Base-by-base conservation (phyloP, 2,797 vertebrate genomes). In the Labroides dimidiatus region DNA sequence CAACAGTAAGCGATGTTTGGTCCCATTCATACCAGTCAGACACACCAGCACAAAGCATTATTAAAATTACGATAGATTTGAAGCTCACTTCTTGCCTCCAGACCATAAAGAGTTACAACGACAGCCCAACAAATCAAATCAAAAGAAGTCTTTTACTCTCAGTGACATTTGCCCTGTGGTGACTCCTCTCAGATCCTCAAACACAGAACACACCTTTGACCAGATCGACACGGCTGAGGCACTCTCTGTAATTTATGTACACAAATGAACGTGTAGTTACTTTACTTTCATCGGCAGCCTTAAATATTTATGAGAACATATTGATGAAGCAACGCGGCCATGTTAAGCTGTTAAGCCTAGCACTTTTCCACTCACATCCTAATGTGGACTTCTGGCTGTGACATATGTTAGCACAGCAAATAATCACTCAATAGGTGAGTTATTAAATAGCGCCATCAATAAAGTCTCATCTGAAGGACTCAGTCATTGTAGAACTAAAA, bases 271-370 rank as follows among this genome's bases (percentile, higher is more conserved):
- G 11, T 59, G 53, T 49, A 58, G 45, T 67, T 64, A 67, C 43
- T 74, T 78, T 45, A 50, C 47, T 71, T 76, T 61, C 4, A 79
- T 16, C 37, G 24, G 17, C 33, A n/a, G 3, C 17, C 17, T 80
- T 62, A 72, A 81, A 72, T 75, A 88, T 82, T 71, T 36, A 87
- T 55, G n/a, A 53, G 50, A 33, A 58, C 0, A 2, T 54, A 84
- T 66, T 57, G 79, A 84, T 77, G 67, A 54, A 48, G 64, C 52
- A 71, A 54, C 61, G n/a, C 3, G 1, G 44, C 42, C 33, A 53
- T 53, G 70, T 65, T 21, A 55, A 36, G 60, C 43, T 69, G 66
- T 79, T 43, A 75, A 74, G 48, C 30, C n/a, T 43, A 67, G 56
- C 68, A 51, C 39, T 62, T 76, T 55, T 74, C 52, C 10, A 23